Base-by-base conservation (phyloP, 2,888 invertebrate genomes). In the Aspidiotus destructor region DNA sequence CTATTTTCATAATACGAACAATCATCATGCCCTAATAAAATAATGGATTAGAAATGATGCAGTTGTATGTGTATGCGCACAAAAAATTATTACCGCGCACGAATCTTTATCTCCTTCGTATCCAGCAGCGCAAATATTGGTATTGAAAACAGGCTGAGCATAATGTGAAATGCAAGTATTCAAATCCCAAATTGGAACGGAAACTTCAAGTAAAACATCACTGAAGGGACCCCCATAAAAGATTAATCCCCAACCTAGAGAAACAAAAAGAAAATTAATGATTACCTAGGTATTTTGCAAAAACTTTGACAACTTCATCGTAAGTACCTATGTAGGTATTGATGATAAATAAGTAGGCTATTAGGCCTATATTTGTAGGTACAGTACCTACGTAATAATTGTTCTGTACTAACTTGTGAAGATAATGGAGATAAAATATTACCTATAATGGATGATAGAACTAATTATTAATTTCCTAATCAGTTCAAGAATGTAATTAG, bases 51-150 rank as follows among this genome's bases (percentile, higher is more conserved):
- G 5, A 28, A 28, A 28, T 28, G 5, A 28, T 28, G 28, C 2
- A 1, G 28, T 28, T 5, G 28, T 28, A 3, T 28, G 28, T 5
- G 28, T 28, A 3, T 28, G 28, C 28, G 28, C 28, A 28, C 28
- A 28, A 28, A 28, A 42, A 41, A 17, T 41, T 57, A 71, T 71
- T 77, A 88, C 92, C 83, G 89, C 87, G 74, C 92, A 92, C 13
- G 90, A 86, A 75, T 92, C 92, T 70, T 85, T 85, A 0, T 89
- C 88, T 0, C 90, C 91, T 62, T 86, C 83, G 41, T 81, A 83
- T 0, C 81, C 84, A 9, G 89, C 91, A 1, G 92, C 92, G 75
- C 92, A 92, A 53, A 92, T 74, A 41, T 83, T 83, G 68, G 84
- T 85, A 0, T 86, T 82, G 53, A 86, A 83, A 62, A 91, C 82